Conservation (phyloP, 2,113 vertebrate species). For the Cranoglanis bouderius region DNA sequence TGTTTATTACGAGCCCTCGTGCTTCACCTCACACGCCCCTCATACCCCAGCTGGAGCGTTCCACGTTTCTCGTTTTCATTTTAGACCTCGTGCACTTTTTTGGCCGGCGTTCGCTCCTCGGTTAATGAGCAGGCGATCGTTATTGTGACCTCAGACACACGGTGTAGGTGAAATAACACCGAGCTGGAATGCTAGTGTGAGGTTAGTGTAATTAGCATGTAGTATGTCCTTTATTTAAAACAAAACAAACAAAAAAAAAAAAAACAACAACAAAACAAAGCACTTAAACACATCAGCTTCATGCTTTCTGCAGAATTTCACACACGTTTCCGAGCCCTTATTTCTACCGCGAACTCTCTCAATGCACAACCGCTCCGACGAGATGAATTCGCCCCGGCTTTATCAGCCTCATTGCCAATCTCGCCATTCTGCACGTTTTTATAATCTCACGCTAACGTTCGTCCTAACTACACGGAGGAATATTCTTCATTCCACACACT, state of each 20-base stretch:
- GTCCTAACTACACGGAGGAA: conserved; percentile 34
- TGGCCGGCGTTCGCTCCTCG: not conserved
- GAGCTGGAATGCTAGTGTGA: not conserved
- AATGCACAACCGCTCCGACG: no score
- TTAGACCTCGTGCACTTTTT: not conserved
- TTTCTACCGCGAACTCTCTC: not conserved
- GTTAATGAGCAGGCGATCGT: not conserved
- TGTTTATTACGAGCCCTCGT: not conserved
- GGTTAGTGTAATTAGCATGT: not conserved
- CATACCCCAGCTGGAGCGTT: not conserved
- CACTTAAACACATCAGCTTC: not conserved
- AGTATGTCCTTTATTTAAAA: not conserved
- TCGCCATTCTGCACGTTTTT: not conserved
- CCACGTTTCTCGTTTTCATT: not conserved
- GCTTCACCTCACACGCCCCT: conserved; percentile 13
- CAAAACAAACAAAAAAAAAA: not conserved
- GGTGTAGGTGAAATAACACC: not conserved
- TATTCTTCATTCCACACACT: conserved; percentile 6
- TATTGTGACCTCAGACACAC: not conserved
- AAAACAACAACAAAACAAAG: not conserved
- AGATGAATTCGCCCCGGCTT: not conserved
- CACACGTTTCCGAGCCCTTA: not conserved
- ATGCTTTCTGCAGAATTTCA: not conserved
- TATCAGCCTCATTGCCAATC: not conserved
- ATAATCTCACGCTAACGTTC: not conserved